Base-by-base conservation (phyloP, 2,797 vertebrate species). In the Brachyalestes nurse region DNA sequence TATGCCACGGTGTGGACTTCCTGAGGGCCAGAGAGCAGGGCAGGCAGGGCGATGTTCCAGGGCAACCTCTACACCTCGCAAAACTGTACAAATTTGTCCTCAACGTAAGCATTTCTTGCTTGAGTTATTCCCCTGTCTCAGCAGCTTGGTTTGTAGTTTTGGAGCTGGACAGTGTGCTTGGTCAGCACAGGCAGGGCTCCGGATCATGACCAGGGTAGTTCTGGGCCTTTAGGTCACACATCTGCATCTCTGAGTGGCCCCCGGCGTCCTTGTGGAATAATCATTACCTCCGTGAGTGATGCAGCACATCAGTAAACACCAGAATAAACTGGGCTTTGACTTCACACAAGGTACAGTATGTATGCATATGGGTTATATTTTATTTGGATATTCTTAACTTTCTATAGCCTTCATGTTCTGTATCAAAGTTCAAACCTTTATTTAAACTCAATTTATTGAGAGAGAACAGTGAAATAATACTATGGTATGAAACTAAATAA, bases 231-330 rank as follows among this genome's bases (percentile, higher is more conserved):
- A 70, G 84, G 84, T 87, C 84, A 76, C 70, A 42, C 72, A 72
- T 82, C 76, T 62, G 64, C 72, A 78, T 47, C 78, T 72, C 53
- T 49, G 60, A 51, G 34, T 51, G 40, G 38, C 47, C 53, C 49
- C 21, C 8, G 1, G n/a, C 77, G 83, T 82, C 82, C 84, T 83
- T 85, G 86, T 74, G 77, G 75, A 82, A 83, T 53, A 87, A 83
- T 83, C 83, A 87, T 87, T 85, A 83, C 70, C 61, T n/a, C n/a
- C n/a, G n/a, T n/a, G n/a, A n/a, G n/a, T 72, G 70, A 79, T 67
- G 78, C 60, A 67, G 75, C 75, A 70, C 75, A 64, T 62, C 45
- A 13, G n/a, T 61, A 66, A 70, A 66, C 69, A 77, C 34, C 23
- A 7, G 28, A 73, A 72, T 71, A 79, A 84, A 84, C 83, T 69